Base-by-base conservation (phyloP, 2,113 vertebrate genomes). In the Rhinopomastus cyanomelas region DNA sequence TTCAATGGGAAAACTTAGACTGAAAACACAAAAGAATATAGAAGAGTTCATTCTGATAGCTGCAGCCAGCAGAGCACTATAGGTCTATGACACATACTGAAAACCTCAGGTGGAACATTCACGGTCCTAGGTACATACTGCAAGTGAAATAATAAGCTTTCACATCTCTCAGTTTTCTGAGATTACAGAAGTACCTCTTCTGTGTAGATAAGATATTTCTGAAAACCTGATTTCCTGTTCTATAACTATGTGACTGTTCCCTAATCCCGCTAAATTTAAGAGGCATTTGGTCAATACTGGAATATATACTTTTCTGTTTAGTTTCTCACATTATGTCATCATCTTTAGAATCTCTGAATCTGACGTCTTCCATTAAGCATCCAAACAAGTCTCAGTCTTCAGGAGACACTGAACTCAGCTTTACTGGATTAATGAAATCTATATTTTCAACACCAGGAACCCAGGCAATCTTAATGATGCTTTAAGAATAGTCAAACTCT, bases 111-210 rank as follows among this genome's bases (percentile, higher is more conserved):
- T 61, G 44, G 39, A 81, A 56, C 15, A 53, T 59, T 8, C 37
- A 44, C 1, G 2, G 19, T 52, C 21, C 18, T 62, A 1, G 0
- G 21, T 6, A 0, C 44, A 65, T 30, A 27, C 19, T 56, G 3
- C 44, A 75, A 56, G 16, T 44, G 49, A 84, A 95, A 49, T 17
- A 76, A 65, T 37, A 60, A 59, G 9, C 20, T 57, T 46, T 64
- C 26, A 55, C 23, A 5, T 3, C 6, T 8, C 12, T 91, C 11
- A 9, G 8, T 55, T 66, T 90, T 76, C 52, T 73, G 26, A 57
- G 13, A 5, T 57, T 69, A 53, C 11, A 65, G 39, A 91, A 75
- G 13, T 49, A 10, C 6, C 5, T 56, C 13, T 88, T 34, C 27
- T 76, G 5, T 30, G 14, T 8, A 25, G 34, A 62, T 11, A 42